Evolutionary conservation across 2,113 vertebrate species (phyloP).

Genomic region (Chionis minor): DNA sequence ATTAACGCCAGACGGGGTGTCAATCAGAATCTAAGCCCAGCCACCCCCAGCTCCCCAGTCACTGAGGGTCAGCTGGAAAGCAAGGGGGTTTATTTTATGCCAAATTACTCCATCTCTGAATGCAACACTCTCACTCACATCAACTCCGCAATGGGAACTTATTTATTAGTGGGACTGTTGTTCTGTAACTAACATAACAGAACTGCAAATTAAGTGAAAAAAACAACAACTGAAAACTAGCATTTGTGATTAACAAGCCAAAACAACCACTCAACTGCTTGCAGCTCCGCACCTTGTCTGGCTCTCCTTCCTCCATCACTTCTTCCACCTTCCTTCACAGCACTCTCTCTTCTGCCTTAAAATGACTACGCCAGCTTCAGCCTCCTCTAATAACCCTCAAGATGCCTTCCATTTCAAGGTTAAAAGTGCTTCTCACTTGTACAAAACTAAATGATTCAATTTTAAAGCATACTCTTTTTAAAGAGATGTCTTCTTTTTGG

Average conservation of each 20-base stretch:
- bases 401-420: neutral
- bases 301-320: rapidly evolving
- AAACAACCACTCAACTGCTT: neutral
- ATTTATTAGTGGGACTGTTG: neutral
- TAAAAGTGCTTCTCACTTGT: neutral
- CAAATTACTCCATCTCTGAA: too few relatives aligned
- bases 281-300: neutral
- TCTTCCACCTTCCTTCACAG: neutral
- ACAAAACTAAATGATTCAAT: neutral
- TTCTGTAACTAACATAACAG: neutral
- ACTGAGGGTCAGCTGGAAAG: too few relatives aligned
- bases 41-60: too few relatives aligned
- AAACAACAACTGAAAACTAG: rapidly evolving
- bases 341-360: neutral
- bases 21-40: too few relatives aligned
- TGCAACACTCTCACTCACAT: too few relatives aligned
- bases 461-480: neutral
- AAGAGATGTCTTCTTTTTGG: neutral
- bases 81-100: too few relatives aligned
- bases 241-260: neutral
- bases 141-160: neutral
- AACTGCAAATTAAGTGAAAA: neutral
- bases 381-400: neutral
- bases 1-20: too few relatives aligned
- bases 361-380: neutral